Base-by-base conservation (phyloP, 1,140 invertebrate species). In the Drosophila pruinosa region DNA sequence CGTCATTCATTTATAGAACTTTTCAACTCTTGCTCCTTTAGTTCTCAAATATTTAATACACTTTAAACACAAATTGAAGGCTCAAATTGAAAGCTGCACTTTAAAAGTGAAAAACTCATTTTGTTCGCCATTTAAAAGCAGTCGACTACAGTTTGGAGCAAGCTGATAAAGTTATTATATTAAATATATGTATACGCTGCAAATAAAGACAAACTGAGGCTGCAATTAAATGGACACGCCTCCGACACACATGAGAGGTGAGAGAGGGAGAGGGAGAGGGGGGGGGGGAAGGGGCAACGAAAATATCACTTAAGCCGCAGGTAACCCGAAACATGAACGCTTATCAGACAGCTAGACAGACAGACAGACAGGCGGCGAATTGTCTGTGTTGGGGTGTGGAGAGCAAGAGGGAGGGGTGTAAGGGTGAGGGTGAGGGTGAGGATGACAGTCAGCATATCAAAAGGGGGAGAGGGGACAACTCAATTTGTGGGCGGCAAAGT, bases 271-370 rank as follows among this genome's bases (percentile, higher is more conserved):
- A 57, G 1, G 21, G 1, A 26, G 22, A 14, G 2, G 14, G 24
- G 14, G 14, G 8, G 41, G 19, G 43, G 50, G 57, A 52, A 50
- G 50, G 34, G 43, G 39, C 50, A 65, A 71, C 59, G 43, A 71
- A 64, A 62, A 85, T 76, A 85, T 83, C 80, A 85, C 80, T 86
- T 85, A 85, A 85, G 76, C 81, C 73, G 38, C 81, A 88, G 81
- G 82, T 88, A 88, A 65, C 43, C 39, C 21, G 41, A 71, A 77
- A 70, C 70, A 67, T 50, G 15, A 61, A 54, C 48, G 80, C 81
- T 86, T 86, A 85, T 85, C 76, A 41, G 59, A 24, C 59, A 39
- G 41, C 21, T 15, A 26, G 58, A 31, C 54, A 45, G 24, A 43
- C 24, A 31, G 15, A 7, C 28, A 45, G 24, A 43, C 24, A 31